Base-by-base conservation (phyloP, 2,113 vertebrate species). In the Sceloporus undulatus region DNA sequence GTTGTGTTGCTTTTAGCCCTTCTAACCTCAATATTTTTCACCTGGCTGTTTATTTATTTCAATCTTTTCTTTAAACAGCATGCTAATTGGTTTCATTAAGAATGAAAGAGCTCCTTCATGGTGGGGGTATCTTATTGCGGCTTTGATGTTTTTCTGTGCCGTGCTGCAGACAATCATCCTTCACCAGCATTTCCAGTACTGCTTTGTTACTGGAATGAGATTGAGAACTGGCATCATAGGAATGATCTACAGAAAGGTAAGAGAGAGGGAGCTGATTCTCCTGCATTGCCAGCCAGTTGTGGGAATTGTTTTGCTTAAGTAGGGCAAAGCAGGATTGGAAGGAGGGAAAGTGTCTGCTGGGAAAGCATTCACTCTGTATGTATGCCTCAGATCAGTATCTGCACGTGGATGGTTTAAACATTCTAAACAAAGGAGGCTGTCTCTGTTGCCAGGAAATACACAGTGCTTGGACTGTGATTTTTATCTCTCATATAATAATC, bases 231-330 rank as follows among this genome's bases (percentile, higher is more conserved):
- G 96, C 0, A 95, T 99, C 94, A 96, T 96, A 1, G 98, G 98
- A 7, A 91, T 98, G 25, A 97, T 99, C 88, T 99, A 99, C 94
- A 96, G 98, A 88, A 99, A 99, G 98, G 99, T 99, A 94, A 87
- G 94, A 38, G 56, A 85, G 84, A 84, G 73, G 86, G 85, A 84
- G 66, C 29, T 5, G 14, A 79, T 34, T 13, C 0, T 89, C 89
- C 27, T 71, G 4, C 54, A 3, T 8, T 85, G n/a, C 70, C 70
- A 71, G 25, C 38, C 18, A 59, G 59, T 27, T n/a, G 27, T 25
- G 6, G 56, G n/a, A 62, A 38, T 66, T 27, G 79, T 38, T 19
- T 40, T 29, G 62, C 18, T 27, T 38, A 27, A 40, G 9, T 27
- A 62, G 34, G 59, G 34, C 52, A 75, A 62, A 56, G 18, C 34